Percentiles rank a stretch among this genome's conserved stretches.
phyloP scores from a whole-genome alignment of 2,888 invertebrate genomes.

The Heteromurus nitidus region DNA sequence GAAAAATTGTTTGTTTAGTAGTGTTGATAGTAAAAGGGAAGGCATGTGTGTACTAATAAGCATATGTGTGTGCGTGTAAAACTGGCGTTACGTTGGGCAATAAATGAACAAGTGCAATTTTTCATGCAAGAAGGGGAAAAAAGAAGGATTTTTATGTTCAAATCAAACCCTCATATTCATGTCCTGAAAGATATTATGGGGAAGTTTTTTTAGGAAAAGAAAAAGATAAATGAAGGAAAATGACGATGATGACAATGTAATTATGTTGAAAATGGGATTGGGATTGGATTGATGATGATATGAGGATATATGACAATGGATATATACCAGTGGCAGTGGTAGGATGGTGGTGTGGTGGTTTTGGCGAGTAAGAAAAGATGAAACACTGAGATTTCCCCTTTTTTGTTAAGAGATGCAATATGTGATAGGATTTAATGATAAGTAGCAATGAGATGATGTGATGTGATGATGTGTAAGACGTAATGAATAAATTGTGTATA shows the following conservation, averaged over 20 bases:
- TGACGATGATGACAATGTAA: constrained; percentile 16
- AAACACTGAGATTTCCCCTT: not conserved
- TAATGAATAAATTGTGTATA: not conserved
- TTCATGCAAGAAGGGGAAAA: not conserved
- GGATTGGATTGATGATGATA: no score
- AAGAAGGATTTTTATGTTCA: not conserved
- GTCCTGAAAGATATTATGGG: not conserved
- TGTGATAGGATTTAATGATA: no score
- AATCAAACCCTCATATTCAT: no score
- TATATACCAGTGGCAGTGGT: no score
- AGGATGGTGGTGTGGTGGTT: no score
- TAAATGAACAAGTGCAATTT: not conserved
- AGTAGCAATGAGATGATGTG: constrained; percentile 2
- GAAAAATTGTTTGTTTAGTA: not conserved
- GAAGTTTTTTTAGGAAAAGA: not conserved
- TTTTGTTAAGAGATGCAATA: not conserved
- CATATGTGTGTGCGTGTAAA: not conserved
- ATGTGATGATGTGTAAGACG: not conserved
- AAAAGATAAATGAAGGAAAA: constrained; percentile 11
- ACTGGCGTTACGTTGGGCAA: not conserved
- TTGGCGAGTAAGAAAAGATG: no score
- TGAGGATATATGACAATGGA: not conserved
- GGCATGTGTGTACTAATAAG: not conserved
- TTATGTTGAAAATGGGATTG: not conserved
- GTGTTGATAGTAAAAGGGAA: not conserved